Evolutionary conservation across 92 coral and sea anemone genomes (phyloP).

Genomic region (Phymanthus crucifer): DNA sequence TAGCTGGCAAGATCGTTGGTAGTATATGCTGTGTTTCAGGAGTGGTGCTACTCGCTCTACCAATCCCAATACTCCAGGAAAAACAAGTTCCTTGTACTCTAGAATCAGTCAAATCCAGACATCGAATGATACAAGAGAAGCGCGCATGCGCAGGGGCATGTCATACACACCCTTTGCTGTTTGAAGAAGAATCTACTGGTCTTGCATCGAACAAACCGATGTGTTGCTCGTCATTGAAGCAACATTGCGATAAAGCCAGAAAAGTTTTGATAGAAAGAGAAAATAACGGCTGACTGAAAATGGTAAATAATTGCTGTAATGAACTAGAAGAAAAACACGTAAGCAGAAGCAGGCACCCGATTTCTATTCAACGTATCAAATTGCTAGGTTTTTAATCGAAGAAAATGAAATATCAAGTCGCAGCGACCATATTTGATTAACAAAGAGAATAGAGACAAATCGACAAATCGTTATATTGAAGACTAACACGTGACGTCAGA

Average conservation of each 20-base stretch:
- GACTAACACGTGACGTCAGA: too few relatives aligned
- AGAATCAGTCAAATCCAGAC: constrained; percentile 83
- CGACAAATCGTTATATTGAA: too few relatives aligned
- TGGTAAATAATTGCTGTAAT: neutral
- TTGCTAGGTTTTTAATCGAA: too few relatives aligned
- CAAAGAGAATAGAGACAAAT: too few relatives aligned
- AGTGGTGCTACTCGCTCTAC: constrained; percentile 85
- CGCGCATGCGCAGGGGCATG: constrained; percentile 18
- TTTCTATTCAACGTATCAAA: too few relatives aligned
- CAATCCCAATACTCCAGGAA: constrained; percentile 94
- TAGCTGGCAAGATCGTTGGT: constrained; percentile 88
- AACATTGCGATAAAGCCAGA: constrained; percentile 41
- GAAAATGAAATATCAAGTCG: too few relatives aligned
- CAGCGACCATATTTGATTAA: too few relatives aligned
- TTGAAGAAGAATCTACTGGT: neutral
- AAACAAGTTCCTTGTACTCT: constrained; percentile 91
- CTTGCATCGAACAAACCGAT: neutral
- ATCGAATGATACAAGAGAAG: constrained; percentile 41
- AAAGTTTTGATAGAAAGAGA: constrained; percentile 29
- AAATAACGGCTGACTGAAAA: constrained; percentile 17
- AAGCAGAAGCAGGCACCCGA: too few relatives aligned
- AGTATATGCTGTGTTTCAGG: constrained; percentile 94
- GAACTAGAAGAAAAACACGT: too few relatives aligned
- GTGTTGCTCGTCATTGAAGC: constrained; percentile 32
- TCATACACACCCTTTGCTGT: constrained; percentile 1